Evolutionary conservation across 2,888 invertebrate species (phyloP), one percentile per base, ranked within the genome.

Genomic region (Clivina fossor): DNA sequence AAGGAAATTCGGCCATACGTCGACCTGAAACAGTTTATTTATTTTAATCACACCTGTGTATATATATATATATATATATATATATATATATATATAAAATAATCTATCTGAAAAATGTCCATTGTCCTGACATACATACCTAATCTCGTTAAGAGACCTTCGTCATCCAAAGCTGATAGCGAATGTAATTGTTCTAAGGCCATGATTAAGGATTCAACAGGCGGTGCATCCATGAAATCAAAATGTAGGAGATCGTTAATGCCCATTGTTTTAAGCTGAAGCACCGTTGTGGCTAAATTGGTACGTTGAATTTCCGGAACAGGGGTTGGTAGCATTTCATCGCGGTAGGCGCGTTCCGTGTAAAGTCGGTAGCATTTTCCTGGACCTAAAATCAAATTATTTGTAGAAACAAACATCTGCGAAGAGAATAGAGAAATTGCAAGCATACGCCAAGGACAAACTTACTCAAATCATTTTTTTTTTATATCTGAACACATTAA

Each of bases 201-300:
- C 86, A 96, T 95, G 58, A 99, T 93, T 62, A 99, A 81, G 0
- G 96, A 93, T 76, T 98, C 96, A 15, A 95, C 93, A 0, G 99
- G 97, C 18, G 99, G 99, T 1, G 98, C 93, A 74, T 99, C 99
- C 99, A 99, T 99, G 77, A 99, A 99, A 78, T 99, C 98, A 73
- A 99, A 99, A 71, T 95, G 92, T 16, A 99, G 76, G 49, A 99
- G 78, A 76, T 99, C 98, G 72, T 99, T 98, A 66, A 99, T 99
- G 19, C 99, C 99, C 98, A 99, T 98, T 0, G 98, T 97, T 74
- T 99, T 99, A 26, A 99, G 76, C 66, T 97, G 96, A 9, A 99
- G 75, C 28, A 96, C 91, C 0, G 97, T 98, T 9, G 93, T 91
- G 1, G 97, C 97, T 65, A 99, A 80, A 78, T 99, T 99, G 1